Percentiles rank a stretch among this genome's conserved stretches.
Evolutionary conservation across 2,797 vertebrate genomes (phyloP).

Genomic region (Epinephelus awoara): DNA sequence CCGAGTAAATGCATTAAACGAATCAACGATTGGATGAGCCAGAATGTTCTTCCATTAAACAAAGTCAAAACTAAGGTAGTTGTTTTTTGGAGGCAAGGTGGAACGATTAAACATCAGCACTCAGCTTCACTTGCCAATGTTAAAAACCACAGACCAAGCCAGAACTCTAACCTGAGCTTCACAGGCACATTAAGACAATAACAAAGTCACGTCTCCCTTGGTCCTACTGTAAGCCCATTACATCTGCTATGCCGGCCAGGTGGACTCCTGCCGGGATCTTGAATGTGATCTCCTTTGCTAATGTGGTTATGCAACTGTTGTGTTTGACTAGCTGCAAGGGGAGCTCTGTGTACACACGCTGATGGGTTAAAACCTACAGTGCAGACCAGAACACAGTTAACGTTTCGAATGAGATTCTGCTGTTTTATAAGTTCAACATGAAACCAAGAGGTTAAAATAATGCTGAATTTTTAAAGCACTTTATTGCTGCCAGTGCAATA

Average conservation of each 20-base stretch:
- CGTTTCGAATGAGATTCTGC: not conserved
- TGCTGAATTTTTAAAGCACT: slow-evolving; percentile 20
- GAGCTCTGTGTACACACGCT: slow-evolving; percentile 61
- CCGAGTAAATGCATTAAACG: too few species aligned
- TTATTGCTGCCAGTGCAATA: not conserved
- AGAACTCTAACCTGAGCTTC: too few species aligned
- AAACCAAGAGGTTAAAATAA: slow-evolving; percentile 15
- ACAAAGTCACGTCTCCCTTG: not conserved
- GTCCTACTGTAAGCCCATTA: not conserved
- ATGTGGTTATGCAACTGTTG: slow-evolving; percentile 71
- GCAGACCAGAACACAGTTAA: slow-evolving; percentile 30
- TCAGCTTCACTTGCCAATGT: too few species aligned
- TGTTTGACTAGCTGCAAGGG: slow-evolving; percentile 68
- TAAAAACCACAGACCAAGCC: too few species aligned
- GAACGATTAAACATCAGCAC: too few species aligned
- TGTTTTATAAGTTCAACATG: not conserved
- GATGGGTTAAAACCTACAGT: slow-evolving; percentile 29
- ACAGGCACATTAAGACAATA: too few species aligned
- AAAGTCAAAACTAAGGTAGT: too few species aligned
- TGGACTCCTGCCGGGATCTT: slow-evolving; percentile 40
- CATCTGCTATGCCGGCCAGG: slow-evolving; percentile 36
- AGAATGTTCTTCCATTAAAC: too few species aligned
- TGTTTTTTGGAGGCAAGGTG: too few species aligned
- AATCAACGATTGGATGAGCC: too few species aligned
- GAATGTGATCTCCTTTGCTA: slow-evolving; percentile 56